Base-by-base conservation (phyloP, 2,797 vertebrate genomes). In the Neosilurus hyrtlii region DNA sequence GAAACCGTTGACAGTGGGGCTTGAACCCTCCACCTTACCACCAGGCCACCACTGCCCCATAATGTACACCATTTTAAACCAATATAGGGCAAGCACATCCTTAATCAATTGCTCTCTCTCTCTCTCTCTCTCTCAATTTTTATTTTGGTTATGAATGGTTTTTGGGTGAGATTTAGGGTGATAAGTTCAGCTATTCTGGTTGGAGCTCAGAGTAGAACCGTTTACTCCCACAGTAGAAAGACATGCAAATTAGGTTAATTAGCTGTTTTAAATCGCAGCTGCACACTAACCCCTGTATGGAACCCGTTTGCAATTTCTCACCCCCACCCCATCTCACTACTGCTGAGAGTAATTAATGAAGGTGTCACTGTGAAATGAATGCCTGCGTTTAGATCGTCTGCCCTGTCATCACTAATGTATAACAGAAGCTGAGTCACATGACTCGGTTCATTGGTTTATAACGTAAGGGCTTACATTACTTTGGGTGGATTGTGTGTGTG, bases 401-500 rank as follows among this genome's bases (percentile, higher is more conserved):
- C 71, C 85, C 87, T 89, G 81, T 90, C 80, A 91, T 90, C 14
- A 76, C 75, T 73, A 77, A 85, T 76, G 2, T 65, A 15, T 67
- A 86, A 76, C 70, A 30, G 35, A 87, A 59, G 80, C 75, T 86
- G 71, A 78, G 67, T 49, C 20, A 67, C 37, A 71, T 63, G 26
- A 63, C 61, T 35, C 49, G 57, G 57, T 51, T 57, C 59, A 15
- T 63, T 8, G 26, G 54, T 35, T 65, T 68, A 35, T 75, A 30
- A 63, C 85, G 82, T 70, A 85, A 77, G 76, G 79, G 51, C 24
- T 62, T 80, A 74, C 26, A 52, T 73, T 85, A 82, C 76, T 43
- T 22, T 62, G 66, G 37, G 37, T 3, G 37, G 37, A 43, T 81
- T 63, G 54, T 54, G 75, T 62, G 59, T 63, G 68, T 82, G 62